phyloP scores from a whole-genome alignment of 2,888 invertebrate species.

The Leptinotarsa tumamoca region DNA sequence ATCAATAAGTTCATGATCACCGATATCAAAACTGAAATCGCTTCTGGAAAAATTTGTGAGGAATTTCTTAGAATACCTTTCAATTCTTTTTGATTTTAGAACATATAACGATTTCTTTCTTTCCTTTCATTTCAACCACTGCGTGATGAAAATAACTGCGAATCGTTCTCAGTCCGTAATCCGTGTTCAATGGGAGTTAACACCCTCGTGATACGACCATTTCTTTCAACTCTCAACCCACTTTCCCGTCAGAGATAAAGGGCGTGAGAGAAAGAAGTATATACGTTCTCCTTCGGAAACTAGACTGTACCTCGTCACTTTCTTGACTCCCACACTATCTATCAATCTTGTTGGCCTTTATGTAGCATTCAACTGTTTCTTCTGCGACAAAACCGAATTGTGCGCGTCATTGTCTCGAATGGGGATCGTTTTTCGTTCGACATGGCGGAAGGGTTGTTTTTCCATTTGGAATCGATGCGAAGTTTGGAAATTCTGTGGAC shows the following conservation, averaged over 20 bases:
- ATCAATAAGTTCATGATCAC: too few relatives aligned
- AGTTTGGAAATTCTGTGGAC: background rate
- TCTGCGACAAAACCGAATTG: slow-evolving; percentile 38
- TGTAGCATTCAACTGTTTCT: slow-evolving; percentile 47
- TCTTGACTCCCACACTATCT: slow-evolving; percentile 49
- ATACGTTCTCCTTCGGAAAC: slow-evolving; percentile 44
- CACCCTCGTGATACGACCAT: background rate
- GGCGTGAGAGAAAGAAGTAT: slow-evolving; percentile 43
- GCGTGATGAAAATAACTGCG: background rate
- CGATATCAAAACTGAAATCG: too few relatives aligned
- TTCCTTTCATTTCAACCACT: too few relatives aligned
- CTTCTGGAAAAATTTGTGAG: too few relatives aligned
- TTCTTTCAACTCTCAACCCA: slow-evolving; percentile 3
- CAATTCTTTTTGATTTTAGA: too few relatives aligned
- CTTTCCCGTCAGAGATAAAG: slow-evolving; percentile 39
- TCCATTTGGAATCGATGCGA: slow-evolving; percentile 27
- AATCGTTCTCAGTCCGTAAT: background rate
- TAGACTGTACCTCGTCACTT: slow-evolving; percentile 49
- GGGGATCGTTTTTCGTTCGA: slow-evolving; percentile 31
- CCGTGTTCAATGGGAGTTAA: background rate
- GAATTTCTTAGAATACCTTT: too few relatives aligned
- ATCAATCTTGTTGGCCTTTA: slow-evolving; percentile 54
- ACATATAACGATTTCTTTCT: too few relatives aligned
- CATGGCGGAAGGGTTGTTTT: slow-evolving; percentile 32
- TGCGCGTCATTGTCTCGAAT: slow-evolving; percentile 44